Percentiles rank a stretch among this genome's conserved stretches.
Conservation (phyloP, 2,888 invertebrate species). For the Stratiomys singularior region DNA sequence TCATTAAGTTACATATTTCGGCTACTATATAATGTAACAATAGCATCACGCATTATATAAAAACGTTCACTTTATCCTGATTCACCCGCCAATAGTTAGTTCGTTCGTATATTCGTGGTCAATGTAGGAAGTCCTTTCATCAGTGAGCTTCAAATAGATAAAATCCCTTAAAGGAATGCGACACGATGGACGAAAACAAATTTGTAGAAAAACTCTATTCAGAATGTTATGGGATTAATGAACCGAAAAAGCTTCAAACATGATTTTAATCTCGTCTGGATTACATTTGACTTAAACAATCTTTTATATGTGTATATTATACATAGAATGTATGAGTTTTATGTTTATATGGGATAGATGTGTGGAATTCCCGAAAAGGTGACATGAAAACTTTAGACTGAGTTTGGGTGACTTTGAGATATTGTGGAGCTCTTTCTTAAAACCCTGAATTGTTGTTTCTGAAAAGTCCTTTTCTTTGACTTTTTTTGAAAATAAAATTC, state of each 20-base stretch:
- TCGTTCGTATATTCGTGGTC: background rate
- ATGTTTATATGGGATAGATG: no score
- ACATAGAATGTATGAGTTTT: no score
- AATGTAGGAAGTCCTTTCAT: constrained; percentile 13
- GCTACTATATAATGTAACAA: no score
- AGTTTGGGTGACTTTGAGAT: no score
- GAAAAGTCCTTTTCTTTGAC: no score
- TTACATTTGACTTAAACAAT: background rate
- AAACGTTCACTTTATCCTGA: no score
- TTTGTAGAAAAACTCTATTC: background rate
- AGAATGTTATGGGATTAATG: background rate
- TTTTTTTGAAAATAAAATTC: no score
- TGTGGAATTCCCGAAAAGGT: no score
- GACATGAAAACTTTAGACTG: no score
- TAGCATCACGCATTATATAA: no score
- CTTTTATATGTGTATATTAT: background rate
- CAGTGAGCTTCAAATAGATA: constrained; percentile 2
- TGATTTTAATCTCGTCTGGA: constrained; percentile 3
- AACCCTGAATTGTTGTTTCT: no score
- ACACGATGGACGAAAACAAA: background rate
- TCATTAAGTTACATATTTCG: constrained; percentile 3
- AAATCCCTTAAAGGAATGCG: constrained; percentile 1
- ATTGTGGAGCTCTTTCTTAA: no score
- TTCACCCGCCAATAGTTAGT: background rate
- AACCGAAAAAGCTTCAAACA: constrained; percentile 28